Base-by-base conservation (phyloP, 1,140 invertebrate species). In the Lucilia cuprina region DNA sequence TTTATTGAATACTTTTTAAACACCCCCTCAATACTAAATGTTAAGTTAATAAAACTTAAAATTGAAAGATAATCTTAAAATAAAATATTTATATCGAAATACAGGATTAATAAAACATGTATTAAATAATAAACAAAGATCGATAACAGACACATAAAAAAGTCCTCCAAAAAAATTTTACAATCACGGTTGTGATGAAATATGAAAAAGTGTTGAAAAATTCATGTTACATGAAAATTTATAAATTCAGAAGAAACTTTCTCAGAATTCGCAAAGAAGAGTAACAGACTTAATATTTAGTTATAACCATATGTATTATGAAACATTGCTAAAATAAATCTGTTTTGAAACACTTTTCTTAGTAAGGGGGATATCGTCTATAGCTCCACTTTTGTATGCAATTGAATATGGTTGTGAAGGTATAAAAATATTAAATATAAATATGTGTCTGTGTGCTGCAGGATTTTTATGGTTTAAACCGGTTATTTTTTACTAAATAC, bases 151-250 rank as follows among this genome's bases (percentile, higher is more conserved):
- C 65, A 70, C 55, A 60, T 60, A n/a, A 60, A 60, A 60, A 60
- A 3, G 55, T 2, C 55, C 55, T 17, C 17, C 65, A 25, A 70
- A 21, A 70, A 70, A 70, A 70, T 19, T 0, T 55, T 4, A 55
- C 13, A 9, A 25, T 10, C 4, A 19, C 25, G n/a, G 2, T 19
- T 7, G 8, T 70, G 65, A 70, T 70, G 65, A 70, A 70, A 70
- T 70, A 70, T 70, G 65, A 70, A 70, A 70, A 70, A 70, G 65
- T 70, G 65, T 70, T 70, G 65, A 70, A 70, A 70, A 70, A 70
- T 21, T 9, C 19, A 25, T 70, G 65, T 70, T 70, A 55, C 65
- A 70, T 19, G 19, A 21, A 70, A 9, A 70, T 70, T 70, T 70
- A 70, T 70, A n/a, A 70, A 70, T 70, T 10, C 55, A 19, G 25